A percentile compares a stretch with the other conserved stretches of the same genome.
phyloP scores from a whole-genome alignment of 1,140 invertebrate genomes.

The Drosophila guanche region DNA sequence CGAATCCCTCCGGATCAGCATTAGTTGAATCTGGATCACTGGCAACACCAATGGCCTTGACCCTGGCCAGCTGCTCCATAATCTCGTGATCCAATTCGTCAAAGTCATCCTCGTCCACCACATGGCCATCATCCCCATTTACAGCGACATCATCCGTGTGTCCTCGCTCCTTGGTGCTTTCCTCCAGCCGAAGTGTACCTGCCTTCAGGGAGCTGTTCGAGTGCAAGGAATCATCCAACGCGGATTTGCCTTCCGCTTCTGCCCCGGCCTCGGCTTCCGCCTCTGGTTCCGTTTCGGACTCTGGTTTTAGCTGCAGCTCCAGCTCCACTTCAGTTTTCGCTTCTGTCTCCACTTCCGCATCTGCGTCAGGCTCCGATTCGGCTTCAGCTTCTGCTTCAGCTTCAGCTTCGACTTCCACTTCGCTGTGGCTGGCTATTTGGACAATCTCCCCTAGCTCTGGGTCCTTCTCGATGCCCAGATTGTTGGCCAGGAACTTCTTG shows the following conservation, averaged over 20 bases:
- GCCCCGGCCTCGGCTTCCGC: conserved; percentile 15
- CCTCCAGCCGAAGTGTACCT: conserved; percentile 49
- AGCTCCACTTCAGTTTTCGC: not conserved
- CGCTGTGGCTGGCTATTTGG: conserved; percentile 59
- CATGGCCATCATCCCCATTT: not conserved
- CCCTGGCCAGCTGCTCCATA: conserved; percentile 59
- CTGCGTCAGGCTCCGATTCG: not conserved
- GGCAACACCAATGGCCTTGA: conserved; percentile 59
- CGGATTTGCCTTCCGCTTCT: not conserved
- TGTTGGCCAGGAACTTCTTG: conserved; percentile 83
- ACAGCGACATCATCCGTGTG: not conserved
- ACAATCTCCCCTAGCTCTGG: conserved; percentile 82
- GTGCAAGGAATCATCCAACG: conserved; percentile 12
- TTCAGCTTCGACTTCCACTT: not conserved
- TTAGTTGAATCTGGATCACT: not conserved
- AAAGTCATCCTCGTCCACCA: conserved; percentile 10
- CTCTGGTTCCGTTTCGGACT: not conserved
- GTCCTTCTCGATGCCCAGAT: conserved; percentile 82
- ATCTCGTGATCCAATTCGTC: conserved; percentile 69
- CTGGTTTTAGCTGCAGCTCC: not conserved
- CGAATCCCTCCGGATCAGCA: not conserved
- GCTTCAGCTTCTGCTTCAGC: not conserved
- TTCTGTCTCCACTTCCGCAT: not conserved
- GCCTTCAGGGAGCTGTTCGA: conserved; percentile 34
- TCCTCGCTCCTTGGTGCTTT: conserved; percentile 38